Base-by-base conservation (phyloP, 1,140 invertebrate species). In the Magallana angulata region DNA sequence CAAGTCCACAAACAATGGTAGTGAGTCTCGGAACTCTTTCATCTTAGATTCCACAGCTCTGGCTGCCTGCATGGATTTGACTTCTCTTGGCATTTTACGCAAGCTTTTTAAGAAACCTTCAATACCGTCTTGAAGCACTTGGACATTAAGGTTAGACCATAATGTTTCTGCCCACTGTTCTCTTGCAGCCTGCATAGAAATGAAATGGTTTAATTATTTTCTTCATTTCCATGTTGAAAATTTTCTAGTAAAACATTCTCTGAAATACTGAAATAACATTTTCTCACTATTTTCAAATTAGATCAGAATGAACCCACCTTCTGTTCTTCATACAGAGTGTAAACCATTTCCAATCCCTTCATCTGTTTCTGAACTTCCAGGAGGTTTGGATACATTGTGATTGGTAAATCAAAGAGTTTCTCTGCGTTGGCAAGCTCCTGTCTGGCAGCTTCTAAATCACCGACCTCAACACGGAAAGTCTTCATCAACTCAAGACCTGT, bases 1-100 rank as follows among this genome's bases (percentile, higher is more conserved):
- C 57, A 99, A 93, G 82, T 98, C 97, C 12, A 98, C 97, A 96
- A 98, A 98, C 24, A 99, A 93, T 0, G 98, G 98, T 7, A 98
- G 96, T 0, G 97, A 97, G 90, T 96, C 96, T 93, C 97, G 97
- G 94, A 98, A 98, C 90, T 97, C 97, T 91, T 97, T 98, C 97
- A 99, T 98, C 91, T 97, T 97, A 5, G 96, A 93, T 89, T 98
- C 96, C n/a, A 99, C 91, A 57, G 96, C 96, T 80, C 96, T 92
- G 0, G 96, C 97, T 7, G 97, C 96, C 0, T 95, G 93, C 71
- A 97, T 94, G 1, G 93, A 90, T 58, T 96, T 96, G 0, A 96
- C 94, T 2, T 94, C 93, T 90, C 95, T 95, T 2, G 96, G 95
- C 58, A 97, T 90, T 89, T 95, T 96, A 91, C 96, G 96, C 90